Evolutionary conservation across 2,797 vertebrate species (phyloP), one percentile per base, ranked within the genome.

Genomic region (Pelochelys cantorii): DNA sequence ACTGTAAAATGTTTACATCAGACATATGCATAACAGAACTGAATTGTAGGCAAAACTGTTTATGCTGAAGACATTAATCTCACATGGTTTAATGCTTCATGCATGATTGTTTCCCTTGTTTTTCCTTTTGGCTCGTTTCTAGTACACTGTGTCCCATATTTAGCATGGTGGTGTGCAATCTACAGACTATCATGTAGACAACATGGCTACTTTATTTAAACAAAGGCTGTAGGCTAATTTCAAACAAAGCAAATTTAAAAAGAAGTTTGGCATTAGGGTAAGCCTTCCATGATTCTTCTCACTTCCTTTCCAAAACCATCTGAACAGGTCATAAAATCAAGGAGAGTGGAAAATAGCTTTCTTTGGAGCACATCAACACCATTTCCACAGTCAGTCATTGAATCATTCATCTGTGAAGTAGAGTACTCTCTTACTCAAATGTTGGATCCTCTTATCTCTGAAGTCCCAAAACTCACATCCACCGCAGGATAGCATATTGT

Each of bases 221-320:
- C 74, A 48, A 27, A 37, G 34, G 34, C 18, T 6, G 20, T 18
- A 37, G n/a, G 23, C 25, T 27, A 48, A 11, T 52, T 77, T 77
- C 22, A 79, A 79, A 79, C 75, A 29, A 55, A 87, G 80, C 17
- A 27, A 59, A 42, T 42, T 42, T 14, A 81, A 42, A 56, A 37
- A 59, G 37, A 59, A 48, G 15, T 42, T 0, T n/a, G 13, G 1
- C 3, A 12, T 0, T 12, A 10, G 4, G 15, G 20, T 15, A 77
- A 77, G 13, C 20, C 83, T 87, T 77, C n/a, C 15, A 20, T 0
- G 34, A 71, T 22, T 71, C 20, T 34, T 68, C n/a, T 20, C 65
- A 5, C 2, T 0, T 37, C 12, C 20, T 5, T 79, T 93, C 79
- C 68, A 79, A 78, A 11, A 65, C 1, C 37, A 85, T 4, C 7